Evolutionary conservation across 2,797 vertebrate genomes (phyloP).

Genomic region (Scolopax rusticola): DNA sequence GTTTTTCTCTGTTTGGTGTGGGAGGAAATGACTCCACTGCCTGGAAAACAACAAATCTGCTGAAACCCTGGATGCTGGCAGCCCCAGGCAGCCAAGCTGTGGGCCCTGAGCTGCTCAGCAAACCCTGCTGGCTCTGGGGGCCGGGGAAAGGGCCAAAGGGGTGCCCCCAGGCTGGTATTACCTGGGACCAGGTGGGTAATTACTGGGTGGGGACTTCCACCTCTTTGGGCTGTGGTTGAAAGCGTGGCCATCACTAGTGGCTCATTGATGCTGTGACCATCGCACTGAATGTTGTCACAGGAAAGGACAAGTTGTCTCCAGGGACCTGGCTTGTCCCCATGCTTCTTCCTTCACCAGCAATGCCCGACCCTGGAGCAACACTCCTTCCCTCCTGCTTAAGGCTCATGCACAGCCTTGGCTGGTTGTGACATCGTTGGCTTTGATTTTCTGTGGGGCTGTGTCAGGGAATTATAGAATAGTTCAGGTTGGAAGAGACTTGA

Average conservation of each 20-base stretch:
- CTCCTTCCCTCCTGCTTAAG: background rate
- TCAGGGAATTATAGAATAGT: background rate
- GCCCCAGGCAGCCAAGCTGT: background rate
- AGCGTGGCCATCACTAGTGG: background rate
- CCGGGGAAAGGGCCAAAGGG: background rate
- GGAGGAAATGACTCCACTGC: background rate
- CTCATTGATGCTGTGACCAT: background rate
- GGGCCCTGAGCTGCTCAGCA: background rate
- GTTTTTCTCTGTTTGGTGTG: background rate
- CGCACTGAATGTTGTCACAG: background rate
- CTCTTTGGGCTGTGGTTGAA: background rate
- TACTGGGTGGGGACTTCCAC: no score
- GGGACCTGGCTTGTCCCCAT: fast-evolving
- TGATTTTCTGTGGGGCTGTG: background rate
- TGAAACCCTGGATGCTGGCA: fast-evolving
- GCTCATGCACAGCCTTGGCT: background rate
- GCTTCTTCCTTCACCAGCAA: background rate
- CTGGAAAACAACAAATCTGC: background rate
- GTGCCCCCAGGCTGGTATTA: background rate
- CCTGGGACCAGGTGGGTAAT: background rate
- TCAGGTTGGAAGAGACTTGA: background rate
- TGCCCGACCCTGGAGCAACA: background rate
- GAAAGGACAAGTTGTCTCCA: background rate
- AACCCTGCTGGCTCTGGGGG: background rate
- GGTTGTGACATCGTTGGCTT: background rate